Base-by-base conservation (phyloP, 2,888 invertebrate genomes). In the Petrolisthes manimaculis region DNA sequence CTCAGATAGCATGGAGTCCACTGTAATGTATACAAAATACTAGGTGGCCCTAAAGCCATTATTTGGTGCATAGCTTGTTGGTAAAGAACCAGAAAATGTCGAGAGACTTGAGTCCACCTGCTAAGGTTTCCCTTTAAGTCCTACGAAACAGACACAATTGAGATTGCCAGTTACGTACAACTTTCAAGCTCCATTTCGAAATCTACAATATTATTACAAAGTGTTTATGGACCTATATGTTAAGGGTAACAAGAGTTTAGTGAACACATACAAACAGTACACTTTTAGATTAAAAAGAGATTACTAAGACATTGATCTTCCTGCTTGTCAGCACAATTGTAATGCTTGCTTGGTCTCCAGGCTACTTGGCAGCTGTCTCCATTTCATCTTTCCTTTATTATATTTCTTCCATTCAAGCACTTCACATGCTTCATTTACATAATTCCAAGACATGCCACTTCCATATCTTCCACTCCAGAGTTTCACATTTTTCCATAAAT, bases 241-340 rank as follows among this genome's bases (percentile, higher is more conserved):
- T 78, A 78, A 69, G 85, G 85, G 79, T 75, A 88, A 56, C 80
- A 84, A 56, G 81, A 86, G 84, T 84, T 79, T 67, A 84, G 80
- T 88, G 88, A 88, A 88, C 88, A 88, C 88, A 88, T 86, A 86
- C 53, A 75, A 79, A 84, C 78, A 80, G 75, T 80, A 84, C 74
- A 88, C 84, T 81, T 71, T 80, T 84, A 88, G 88, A 88, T 82
- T 81, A 86, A 80, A 61, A 67, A 80, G 88, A 88, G 84, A 88
- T 84, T 88, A 55, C 77, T 75, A 84, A 84, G 61, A 88, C 75
- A 84, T 77, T 54, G 24, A 84, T 56, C 51, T 56, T 24, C 51
- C 67, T 55, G 71, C 69, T 67, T 74, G 24, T 51, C 56, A 24
- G 78, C 51, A 78, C 56, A 82, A 37, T 37, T 37, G 37, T 2